Percentiles rank a stretch among this genome's conserved stretches.
Evolutionary conservation across 2,797 vertebrate species (phyloP).

Genomic region (Phrynocephalus guinanensis): DNA sequence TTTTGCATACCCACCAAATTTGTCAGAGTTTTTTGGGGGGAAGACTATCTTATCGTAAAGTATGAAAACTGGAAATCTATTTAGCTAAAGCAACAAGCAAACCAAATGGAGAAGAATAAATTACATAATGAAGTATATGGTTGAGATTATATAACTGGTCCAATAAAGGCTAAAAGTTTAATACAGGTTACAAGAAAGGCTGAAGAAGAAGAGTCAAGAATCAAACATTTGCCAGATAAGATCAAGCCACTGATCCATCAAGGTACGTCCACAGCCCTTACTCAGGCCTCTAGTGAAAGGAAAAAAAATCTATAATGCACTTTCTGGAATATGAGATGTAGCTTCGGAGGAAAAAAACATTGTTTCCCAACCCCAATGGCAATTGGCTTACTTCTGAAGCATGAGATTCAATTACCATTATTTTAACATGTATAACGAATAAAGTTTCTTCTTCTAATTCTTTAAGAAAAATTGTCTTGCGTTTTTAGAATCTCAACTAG

Average conservation of each 20-base stretch:
- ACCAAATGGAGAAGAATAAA: conserved; percentile 19
- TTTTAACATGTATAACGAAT: conserved; percentile 48
- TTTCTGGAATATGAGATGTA: neutral
- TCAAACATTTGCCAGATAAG: conserved; percentile 55
- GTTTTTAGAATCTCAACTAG: conserved; percentile 33
- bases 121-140: conserved; percentile 40
- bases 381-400: conserved; percentile 51
- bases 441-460: conserved; percentile 16
- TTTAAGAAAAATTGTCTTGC: conserved; percentile 3
- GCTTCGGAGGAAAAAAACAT: neutral
- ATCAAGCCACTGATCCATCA: conserved; percentile 60
- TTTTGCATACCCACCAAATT: conserved; percentile 39
- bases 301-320: conserved; percentile 21
- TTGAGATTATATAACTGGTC: conserved; percentile 50
- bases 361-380: conserved; percentile 2
- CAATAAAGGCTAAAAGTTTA: conserved; percentile 45
- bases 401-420: conserved; percentile 46
- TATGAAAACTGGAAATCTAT: conserved; percentile 12
- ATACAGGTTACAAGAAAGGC: conserved; percentile 33
- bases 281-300: conserved; percentile 3
- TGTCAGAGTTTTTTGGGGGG: neutral
- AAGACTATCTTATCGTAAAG: neutral
- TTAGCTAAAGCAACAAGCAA: neutral
- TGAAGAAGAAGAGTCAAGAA: conserved; percentile 42
- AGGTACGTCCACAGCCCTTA: conserved; percentile 30